Percentiles rank a stretch among this genome's conserved stretches.
Evolutionary conservation across 1,140 invertebrate species (phyloP).

Genomic region (Brachystomella parvula): DNA sequence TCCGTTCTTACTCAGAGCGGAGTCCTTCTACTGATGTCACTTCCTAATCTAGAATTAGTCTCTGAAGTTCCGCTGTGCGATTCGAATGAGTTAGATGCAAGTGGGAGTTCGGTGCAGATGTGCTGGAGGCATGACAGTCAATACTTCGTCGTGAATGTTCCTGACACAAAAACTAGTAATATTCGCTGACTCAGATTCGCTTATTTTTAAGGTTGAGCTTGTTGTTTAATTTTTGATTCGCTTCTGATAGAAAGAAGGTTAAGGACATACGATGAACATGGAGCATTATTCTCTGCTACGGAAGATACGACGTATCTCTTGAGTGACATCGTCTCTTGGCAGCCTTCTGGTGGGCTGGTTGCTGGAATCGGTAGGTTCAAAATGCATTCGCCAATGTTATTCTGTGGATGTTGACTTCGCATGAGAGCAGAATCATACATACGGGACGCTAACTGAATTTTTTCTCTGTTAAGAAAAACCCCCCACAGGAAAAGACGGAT

Average conservation of each 20-base stretch:
- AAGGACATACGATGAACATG: slow-evolving; percentile 30
- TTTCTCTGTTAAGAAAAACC: neutral
- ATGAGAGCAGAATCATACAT: too few relatives aligned
- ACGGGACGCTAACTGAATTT: too few relatives aligned
- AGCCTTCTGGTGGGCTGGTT: slow-evolving; percentile 31
- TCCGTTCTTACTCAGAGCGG: slow-evolving; percentile 24
- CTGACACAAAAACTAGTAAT: slow-evolving; percentile 14
- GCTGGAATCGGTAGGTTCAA: slow-evolving; percentile 14
- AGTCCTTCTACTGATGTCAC: slow-evolving; percentile 21
- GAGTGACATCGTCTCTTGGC: slow-evolving; percentile 21
- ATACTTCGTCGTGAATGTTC: slow-evolving; percentile 33
- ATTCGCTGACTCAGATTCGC: neutral
- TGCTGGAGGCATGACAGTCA: slow-evolving; percentile 31
- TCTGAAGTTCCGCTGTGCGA: slow-evolving; percentile 11
- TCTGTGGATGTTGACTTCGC: too few relatives aligned
- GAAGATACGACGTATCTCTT: slow-evolving; percentile 23
- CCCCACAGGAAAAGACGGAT: slow-evolving; percentile 3
- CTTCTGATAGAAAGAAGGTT: slow-evolving; percentile 21
- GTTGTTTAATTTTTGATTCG: too few relatives aligned
- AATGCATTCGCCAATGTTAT: too few relatives aligned
- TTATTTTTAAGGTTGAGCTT: neutral
- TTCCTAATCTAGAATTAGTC: slow-evolving; percentile 33
- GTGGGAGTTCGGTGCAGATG: neutral
- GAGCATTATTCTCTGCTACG: slow-evolving; percentile 19
- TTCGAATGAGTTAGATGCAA: neutral